A percentile compares a stretch with the other conserved stretches of the same genome.
These are phyloP conservation scores for Synergus laeviventris DNA, from an alignment of 2,888 invertebrate genomes.

Conservation along the genomic window DNA sequence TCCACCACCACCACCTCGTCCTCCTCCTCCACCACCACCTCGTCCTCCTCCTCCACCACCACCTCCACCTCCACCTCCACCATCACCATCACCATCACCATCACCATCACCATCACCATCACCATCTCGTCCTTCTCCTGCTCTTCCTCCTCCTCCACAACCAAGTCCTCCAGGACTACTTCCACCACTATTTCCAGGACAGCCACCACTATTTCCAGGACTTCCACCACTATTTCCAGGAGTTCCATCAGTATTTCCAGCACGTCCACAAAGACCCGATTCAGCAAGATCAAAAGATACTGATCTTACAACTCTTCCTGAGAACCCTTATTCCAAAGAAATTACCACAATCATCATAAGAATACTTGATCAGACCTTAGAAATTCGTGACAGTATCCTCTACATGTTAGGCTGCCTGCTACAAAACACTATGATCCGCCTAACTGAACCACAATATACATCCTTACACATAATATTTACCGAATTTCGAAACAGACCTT, in stretches of 20 bases:
- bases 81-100: neutral
- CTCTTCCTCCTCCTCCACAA: neutral
- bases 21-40: neutral
- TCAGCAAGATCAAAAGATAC: no score
- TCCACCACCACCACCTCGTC: neutral
- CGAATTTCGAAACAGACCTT: slow-evolving; percentile 5
- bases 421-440: neutral
- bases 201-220: no score
- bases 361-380: neutral
- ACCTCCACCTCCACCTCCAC: neutral
- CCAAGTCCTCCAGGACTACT: neutral
- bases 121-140: neutral
- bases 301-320: no score
- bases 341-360: neutral
- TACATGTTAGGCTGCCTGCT: neutral
- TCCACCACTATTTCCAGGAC: neutral
- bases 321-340: no score
- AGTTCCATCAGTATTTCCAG: no score
- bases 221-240: no score
- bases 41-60: neutral
- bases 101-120: neutral
- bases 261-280: no score
- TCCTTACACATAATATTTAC: neutral
- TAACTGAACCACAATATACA: slow-evolving; percentile 12
- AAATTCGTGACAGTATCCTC: neutral